These are phyloP conservation scores for Rynchops niger DNA, from an alignment of 2,113 vertebrate species.

Conservation along the genomic window DNA sequence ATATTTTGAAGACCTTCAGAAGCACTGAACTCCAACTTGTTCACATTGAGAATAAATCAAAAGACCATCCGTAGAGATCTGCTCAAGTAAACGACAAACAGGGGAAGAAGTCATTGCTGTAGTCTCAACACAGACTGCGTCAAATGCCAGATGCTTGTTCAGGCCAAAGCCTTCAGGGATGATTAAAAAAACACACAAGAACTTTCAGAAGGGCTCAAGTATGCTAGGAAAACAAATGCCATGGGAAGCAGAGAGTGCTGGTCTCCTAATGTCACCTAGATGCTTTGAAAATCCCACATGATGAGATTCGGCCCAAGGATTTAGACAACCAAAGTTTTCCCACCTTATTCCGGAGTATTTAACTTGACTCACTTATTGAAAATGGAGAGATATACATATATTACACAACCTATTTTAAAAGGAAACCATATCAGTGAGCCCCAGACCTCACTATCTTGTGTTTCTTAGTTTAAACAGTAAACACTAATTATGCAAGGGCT, in stretches of 20 bases:
- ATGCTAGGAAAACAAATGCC: conserved; percentile 15
- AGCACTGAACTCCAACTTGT: background rate
- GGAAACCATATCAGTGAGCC: background rate
- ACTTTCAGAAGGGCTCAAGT: conserved; percentile 33
- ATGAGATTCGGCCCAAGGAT: background rate
- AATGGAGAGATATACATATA: background rate
- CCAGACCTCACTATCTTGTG: background rate
- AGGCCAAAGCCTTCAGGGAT: conserved; percentile 37
- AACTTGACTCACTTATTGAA: background rate
- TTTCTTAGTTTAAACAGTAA: background rate
- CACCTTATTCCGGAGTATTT: background rate
- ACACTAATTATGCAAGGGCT: background rate
- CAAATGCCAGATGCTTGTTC: conserved; percentile 23
- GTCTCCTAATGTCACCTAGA: background rate
- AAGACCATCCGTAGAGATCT: background rate
- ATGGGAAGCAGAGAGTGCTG: background rate
- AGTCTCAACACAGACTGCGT: background rate
- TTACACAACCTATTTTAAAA: background rate
- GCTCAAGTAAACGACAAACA: background rate
- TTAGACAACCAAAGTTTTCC: background rate
- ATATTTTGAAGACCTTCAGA: background rate
- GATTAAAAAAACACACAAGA: conserved; percentile 30
- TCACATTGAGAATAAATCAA: background rate
- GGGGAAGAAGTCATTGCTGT: background rate
- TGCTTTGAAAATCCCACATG: background rate